These are phyloP conservation scores for Temnothorax longispinosus DNA, from an alignment of 1,140 invertebrate species.

Conservation along the genomic window DNA sequence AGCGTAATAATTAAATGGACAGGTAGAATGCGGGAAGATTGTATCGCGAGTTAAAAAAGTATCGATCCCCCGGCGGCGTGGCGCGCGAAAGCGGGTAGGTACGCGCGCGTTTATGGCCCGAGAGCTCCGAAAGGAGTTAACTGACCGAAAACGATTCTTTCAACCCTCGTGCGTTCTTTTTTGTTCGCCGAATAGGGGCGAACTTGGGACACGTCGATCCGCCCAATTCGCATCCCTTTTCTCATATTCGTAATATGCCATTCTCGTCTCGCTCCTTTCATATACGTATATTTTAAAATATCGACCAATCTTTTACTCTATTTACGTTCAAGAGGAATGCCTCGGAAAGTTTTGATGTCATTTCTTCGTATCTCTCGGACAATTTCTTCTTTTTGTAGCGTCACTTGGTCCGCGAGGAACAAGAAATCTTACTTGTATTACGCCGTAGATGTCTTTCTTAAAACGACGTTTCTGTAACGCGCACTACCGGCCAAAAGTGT, in stretches of 20 bases:
- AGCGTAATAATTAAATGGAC: constrained; percentile 46
- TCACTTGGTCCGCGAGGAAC: not conserved
- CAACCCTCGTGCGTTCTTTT: not conserved
- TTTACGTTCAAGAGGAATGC: constrained; percentile 16
- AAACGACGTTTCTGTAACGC: constrained; percentile 14
- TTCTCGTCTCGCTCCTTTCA: not conserved
- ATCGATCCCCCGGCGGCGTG: constrained; percentile 24
- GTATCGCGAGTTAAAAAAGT: constrained; percentile 56
- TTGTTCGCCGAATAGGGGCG: not conserved
- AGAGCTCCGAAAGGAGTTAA: constrained; percentile 17
- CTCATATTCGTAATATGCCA: too few relatives aligned
- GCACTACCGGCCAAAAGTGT: not conserved
- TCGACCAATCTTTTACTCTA: constrained; percentile 11
- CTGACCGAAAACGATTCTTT: constrained; percentile 42
- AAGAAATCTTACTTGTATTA: constrained; percentile 36
- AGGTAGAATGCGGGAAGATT: constrained; percentile 5
- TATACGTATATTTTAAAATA: not conserved
- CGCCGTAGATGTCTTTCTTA: constrained; percentile 19
- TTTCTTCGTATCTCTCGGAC: not conserved
- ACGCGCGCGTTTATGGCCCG: not conserved
- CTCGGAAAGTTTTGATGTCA: not conserved
- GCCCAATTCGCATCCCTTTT: not conserved
- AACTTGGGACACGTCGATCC: not conserved
- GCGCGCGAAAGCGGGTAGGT: not conserved
- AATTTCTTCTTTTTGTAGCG: not conserved